phyloP scores from a whole-genome alignment of 2,888 invertebrate species.

The Luperina nickerlii region DNA sequence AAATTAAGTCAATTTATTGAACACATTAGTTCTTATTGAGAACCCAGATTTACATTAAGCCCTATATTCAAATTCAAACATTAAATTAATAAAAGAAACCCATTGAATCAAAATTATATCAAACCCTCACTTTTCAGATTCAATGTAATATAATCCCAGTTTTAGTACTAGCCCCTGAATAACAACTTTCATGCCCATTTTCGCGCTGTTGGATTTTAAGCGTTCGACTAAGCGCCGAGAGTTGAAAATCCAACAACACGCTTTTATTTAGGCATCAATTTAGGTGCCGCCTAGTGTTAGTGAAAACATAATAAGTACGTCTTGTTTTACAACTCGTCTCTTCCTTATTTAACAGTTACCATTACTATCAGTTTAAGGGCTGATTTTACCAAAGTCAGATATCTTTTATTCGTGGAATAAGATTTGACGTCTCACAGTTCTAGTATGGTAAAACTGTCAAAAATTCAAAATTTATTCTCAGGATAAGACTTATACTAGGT shows the following conservation, averaged over 20 bases:
- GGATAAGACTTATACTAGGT: too few relatives aligned
- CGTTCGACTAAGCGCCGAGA: neutral
- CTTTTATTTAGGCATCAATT: neutral
- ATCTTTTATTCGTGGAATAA: too few relatives aligned
- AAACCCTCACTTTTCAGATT: slow-evolving; percentile 1
- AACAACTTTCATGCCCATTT: neutral
- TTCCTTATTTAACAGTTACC: slow-evolving; percentile 27
- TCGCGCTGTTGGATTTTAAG: neutral
- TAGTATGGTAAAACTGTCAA: too few relatives aligned
- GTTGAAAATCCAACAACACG: neutral
- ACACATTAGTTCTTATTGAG: neutral
- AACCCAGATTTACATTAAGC: neutral
- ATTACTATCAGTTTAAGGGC: slow-evolving; percentile 17
- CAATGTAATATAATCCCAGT: slow-evolving; percentile 19
- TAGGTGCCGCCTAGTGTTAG: neutral
- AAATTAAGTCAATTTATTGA: neutral
- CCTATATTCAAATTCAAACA: slow-evolving; percentile 6
- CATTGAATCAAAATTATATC: slow-evolving; percentile 33
- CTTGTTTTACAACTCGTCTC: slow-evolving; percentile 31
- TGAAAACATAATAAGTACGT: neutral
- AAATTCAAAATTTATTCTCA: too few relatives aligned
- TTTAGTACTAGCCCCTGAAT: slow-evolving; percentile 25
- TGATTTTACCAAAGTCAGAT: too few relatives aligned
- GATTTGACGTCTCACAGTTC: too few relatives aligned
- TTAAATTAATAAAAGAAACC: slow-evolving; percentile 16